Evolutionary conservation across 2,797 vertebrate genomes (phyloP), one percentile per base, ranked within the genome.

Genomic region (Pantherophis vulpinus): DNA sequence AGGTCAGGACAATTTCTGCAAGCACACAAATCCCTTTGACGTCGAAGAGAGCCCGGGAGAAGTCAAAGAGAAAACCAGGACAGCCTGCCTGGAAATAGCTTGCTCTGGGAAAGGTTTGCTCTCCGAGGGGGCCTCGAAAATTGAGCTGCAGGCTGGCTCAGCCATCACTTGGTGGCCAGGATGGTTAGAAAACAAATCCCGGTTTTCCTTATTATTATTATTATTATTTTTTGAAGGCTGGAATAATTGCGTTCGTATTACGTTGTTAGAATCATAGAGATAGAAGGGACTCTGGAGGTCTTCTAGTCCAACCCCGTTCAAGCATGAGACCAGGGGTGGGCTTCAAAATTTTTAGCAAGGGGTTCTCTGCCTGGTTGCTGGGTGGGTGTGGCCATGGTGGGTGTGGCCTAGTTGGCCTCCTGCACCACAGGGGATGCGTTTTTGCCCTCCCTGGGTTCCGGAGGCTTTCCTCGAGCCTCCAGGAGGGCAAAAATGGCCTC

Each of bases 1-100:
- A 95, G 96, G 93, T 96, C 96, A 97, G 91, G 93, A 95, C 95
- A 95, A 95, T 96, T 94, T 94, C 56, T 95, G 92, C 93, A 95
- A 94, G 92, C 4, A 29, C 70, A 92, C 59, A 95, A 89, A 60
- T 94, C 2, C 83, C 89, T 95, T 2, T 95, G 95, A 93, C 58
- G 92, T 94, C 79, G 66, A 94, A 95, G 86, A 95, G 94, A 96
- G 91, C 60, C 63, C n/a, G 86, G 59, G 47, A 92, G 8, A 66
- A 96, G 90, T 66, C 90, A 55, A 74, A 95, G 87, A 90, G 60
- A 93, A 94, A 95, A 91, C 0, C 32, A 91, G 86, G 92, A 88
- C 2, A 32, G 25, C 90, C 7, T 0, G n/a, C 23, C 0, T 61
- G 92, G 58, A 89, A 94, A 37, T 27, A 83, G 14, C 79, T 55